Evolutionary conservation across 2,797 vertebrate species (phyloP).

Genomic region (Hafferia zeledoni): DNA sequence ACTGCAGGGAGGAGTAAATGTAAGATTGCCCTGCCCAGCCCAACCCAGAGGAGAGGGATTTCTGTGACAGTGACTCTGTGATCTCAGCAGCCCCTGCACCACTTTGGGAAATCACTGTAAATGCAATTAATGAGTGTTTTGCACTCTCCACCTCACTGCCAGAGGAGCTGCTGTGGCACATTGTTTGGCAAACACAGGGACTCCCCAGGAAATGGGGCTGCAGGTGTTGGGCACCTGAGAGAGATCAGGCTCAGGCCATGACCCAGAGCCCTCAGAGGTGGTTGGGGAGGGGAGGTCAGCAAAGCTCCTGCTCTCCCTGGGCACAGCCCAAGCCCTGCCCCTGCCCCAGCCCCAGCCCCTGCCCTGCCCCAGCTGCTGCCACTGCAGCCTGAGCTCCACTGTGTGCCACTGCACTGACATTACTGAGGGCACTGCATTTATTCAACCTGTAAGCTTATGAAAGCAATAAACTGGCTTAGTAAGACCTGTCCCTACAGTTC

Average conservation of each 20-base stretch:
- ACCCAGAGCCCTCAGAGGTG: neutral
- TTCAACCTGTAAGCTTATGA: neutral
- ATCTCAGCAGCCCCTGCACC: neutral
- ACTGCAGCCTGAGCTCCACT: neutral
- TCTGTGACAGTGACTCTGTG: neutral
- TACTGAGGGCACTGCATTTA: neutral
- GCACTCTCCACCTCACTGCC: conserved; percentile 25
- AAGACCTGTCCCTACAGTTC: neutral
- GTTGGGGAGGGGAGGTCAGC: neutral
- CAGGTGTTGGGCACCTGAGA: neutral
- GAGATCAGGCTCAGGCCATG: neutral
- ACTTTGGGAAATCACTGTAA: conserved; percentile 8
- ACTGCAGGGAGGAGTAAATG: conserved; percentile 41
- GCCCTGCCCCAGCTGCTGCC: neutral
- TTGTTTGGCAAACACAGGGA: neutral
- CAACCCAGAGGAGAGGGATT: conserved; percentile 28
- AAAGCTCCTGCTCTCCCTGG: neutral
- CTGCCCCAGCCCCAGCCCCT: neutral
- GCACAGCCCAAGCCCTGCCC: neutral
- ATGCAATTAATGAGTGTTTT: conserved; percentile 55
- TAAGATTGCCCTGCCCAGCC: conserved; percentile 40
- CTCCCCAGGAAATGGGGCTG: neutral
- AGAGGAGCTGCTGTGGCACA: neutral
- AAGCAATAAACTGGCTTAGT: neutral
- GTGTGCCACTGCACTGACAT: accelerated